phyloP scores from a whole-genome alignment of 2,113 vertebrate species.

The Myiozetetes cayanensis region DNA sequence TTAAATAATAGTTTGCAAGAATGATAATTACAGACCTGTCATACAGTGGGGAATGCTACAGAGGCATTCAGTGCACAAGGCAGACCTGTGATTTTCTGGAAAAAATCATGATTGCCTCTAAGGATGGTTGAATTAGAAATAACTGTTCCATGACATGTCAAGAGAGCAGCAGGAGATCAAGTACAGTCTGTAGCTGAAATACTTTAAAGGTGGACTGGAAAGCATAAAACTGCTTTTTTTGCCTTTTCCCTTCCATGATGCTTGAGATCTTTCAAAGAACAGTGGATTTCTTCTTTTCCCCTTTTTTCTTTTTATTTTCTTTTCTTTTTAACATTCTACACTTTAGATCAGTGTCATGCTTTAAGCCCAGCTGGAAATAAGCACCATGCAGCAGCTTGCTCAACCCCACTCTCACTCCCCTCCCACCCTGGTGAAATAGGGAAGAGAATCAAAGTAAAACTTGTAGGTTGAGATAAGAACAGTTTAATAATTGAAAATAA shows the following conservation, averaged over 20 bases:
- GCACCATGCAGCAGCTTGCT: background rate
- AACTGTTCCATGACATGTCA: background rate
- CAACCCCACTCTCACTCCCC: background rate
- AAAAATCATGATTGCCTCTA: background rate
- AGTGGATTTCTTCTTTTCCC: background rate
- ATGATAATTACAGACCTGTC: conserved; percentile 10
- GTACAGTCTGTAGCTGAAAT: background rate
- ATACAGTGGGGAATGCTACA: background rate
- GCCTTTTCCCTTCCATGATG: background rate
- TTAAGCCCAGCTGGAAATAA: background rate
- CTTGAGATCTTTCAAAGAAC: background rate
- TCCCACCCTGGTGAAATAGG: background rate
- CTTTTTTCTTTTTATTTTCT: background rate
- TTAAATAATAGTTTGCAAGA: conserved; percentile 25
- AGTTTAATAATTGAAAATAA: background rate
- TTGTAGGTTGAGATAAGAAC: background rate
- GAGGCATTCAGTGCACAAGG: background rate
- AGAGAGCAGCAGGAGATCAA: background rate
- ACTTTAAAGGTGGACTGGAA: background rate
- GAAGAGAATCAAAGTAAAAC: background rate
- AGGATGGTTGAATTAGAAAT: conserved; percentile 8
- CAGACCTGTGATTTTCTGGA: background rate
- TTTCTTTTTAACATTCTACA: background rate
- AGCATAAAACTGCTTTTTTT: background rate
- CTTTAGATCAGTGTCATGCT: background rate